Evolutionary conservation across 1,140 invertebrate genomes (phyloP).

Genomic region (Neotoxoptera formosana): DNA sequence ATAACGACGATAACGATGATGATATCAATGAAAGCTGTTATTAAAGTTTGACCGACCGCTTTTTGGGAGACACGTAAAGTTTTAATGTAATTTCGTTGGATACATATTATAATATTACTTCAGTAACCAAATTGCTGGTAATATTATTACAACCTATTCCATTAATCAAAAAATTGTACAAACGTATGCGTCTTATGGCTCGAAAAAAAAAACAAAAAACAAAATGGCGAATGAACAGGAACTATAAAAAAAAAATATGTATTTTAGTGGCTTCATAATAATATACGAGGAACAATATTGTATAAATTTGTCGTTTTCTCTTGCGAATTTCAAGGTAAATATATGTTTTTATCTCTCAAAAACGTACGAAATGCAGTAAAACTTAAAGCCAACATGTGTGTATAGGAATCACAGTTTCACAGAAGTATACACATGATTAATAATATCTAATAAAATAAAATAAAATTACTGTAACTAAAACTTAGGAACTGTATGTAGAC

Average conservation of each 20-base stretch:
- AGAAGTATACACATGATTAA: slow-evolving; percentile 49
- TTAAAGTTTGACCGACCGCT: neutral
- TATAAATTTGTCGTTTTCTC: neutral
- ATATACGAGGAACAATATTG: slow-evolving; percentile 49
- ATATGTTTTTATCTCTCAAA: neutral
- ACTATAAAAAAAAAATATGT: slow-evolving; percentile 44
- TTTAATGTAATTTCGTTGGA: neutral
- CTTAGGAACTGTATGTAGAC: slow-evolving; percentile 57
- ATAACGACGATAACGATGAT: neutral
- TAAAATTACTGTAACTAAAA: slow-evolving; percentile 53
- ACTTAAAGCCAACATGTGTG: slow-evolving; percentile 43
- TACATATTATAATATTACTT: neutral
- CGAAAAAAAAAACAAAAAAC: slow-evolving; percentile 29
- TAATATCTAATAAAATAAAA: slow-evolving; percentile 41
- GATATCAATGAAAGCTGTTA: neutral
- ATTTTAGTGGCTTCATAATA: slow-evolving; percentile 39
- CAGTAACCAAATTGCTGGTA: neutral
- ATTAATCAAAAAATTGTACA: neutral
- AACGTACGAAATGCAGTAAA: slow-evolving; percentile 45
- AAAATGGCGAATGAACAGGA: slow-evolving; percentile 49
- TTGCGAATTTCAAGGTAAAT: slow-evolving; percentile 26
- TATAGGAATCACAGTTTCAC: slow-evolving; percentile 47
- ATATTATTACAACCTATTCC: neutral
- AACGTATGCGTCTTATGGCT: slow-evolving; percentile 45
- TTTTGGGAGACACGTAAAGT: neutral